Base-by-base conservation (phyloP, 2,797 vertebrate species). In the Channallabes apus region DNA sequence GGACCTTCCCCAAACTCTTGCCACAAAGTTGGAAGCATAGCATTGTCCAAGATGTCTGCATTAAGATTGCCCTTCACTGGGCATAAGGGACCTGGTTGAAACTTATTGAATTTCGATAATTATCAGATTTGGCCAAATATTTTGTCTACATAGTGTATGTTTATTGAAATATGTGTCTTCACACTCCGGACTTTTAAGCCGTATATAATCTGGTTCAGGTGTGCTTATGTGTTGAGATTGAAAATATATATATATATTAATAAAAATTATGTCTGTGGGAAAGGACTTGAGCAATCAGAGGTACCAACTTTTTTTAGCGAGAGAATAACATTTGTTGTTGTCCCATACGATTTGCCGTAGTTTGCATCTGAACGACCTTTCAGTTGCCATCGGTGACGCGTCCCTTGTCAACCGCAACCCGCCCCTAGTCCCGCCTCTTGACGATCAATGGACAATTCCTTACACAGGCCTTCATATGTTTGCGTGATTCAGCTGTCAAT, bases 301-400 rank as follows among this genome's bases (percentile, higher is more conserved):
- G 18, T 51, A 11, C n/a, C 12, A n/a, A 56, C 29, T 35, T 35
- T 51, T 24, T 17, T 8, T n/a, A 17, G 9, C 27, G 24, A 73
- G 58, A 73, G 41, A 59, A 24, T 6, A 38, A 20, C 68, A 75
- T 38, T 46, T 14, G 77, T 24, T 59, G 87, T 89, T 90, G 90
- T 85, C 80, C 86, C 71, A 80, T 18, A 17, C 58, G 77, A 6
- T 58, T 32, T 87, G 59, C 90, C 89, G 86, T 91, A 82, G 58
- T 82, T 80, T 59, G 85, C 82, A 68, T 84, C 83, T 65, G 62
- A 82, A 82, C 68, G 82, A 85, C 86, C 86, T 89, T 87, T 87
- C 75, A 88, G 94, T 95, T 95, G 94, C 94, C 91, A 90, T 82
- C 91, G 91, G 94, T 95, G 93, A 95, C 93, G 94, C 93, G 93